Percentiles rank a stretch among this genome's conserved stretches.
phyloP scores from a whole-genome alignment of 2,797 vertebrate genomes.

The Clarias platycephalus region DNA sequence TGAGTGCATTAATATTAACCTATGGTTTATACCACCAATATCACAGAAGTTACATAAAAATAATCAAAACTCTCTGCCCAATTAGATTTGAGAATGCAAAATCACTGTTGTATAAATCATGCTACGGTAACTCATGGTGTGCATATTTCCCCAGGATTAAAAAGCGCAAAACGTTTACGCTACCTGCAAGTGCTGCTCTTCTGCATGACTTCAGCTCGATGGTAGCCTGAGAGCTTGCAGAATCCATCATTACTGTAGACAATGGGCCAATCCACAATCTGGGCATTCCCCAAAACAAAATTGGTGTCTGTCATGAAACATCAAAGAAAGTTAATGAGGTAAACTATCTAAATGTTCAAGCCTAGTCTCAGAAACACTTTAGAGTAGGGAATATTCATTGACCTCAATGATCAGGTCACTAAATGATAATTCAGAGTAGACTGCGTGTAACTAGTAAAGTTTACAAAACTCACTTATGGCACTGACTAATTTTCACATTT shows the following conservation, averaged over 20 bases:
- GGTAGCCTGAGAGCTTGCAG: constrained; percentile 93
- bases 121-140: neutral
- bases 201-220: constrained; percentile 97
- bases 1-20: neutral
- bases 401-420: neutral
- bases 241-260: constrained; percentile 98
- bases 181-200: constrained; percentile 98
- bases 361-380: neutral
- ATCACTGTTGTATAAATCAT: neutral
- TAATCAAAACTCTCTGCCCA: neutral
- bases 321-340: constrained; percentile 23
- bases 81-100: neutral
- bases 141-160: neutral
- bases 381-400: neutral
- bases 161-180: constrained; percentile 45
- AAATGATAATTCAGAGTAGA: neutral
- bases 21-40: neutral
- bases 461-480: neutral
- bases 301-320: constrained; percentile 86
- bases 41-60: neutral
- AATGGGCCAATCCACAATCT: constrained; percentile 97
- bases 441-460: neutral
- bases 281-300: constrained; percentile 95
- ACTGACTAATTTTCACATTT: neutral
- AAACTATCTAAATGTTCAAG: neutral